Percentiles rank a stretch among this genome's conserved stretches.
Conservation (phyloP, 2,797 vertebrate genomes). For the Poecile montanus region DNA sequence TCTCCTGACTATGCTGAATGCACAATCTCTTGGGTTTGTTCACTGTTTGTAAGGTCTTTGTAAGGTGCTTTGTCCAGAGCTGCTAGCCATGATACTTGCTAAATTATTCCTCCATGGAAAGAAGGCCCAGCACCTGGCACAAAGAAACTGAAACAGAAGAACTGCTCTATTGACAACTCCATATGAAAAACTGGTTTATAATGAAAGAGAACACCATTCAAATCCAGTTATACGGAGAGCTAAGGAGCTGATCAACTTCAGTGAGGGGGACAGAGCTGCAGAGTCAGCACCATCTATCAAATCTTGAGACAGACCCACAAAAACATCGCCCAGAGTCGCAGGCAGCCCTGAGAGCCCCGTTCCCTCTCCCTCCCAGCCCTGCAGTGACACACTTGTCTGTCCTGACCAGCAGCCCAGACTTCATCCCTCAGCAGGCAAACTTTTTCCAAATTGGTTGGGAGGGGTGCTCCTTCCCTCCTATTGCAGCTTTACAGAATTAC, state of each 20-base stretch:
- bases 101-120: not conserved
- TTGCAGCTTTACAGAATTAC: not conserved
- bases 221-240: not conserved
- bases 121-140: not conserved
- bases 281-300: not conserved
- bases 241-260: not conserved
- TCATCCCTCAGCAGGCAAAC: not conserved
- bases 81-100: not conserved
- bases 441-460: not conserved
- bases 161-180: not conserved
- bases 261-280: fast-evolving
- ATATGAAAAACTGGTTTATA: not conserved
- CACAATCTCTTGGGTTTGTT: not conserved
- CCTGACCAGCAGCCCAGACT: not conserved
- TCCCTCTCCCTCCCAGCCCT: not conserved
- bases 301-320: not conserved
- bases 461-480: not conserved
- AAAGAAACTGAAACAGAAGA: not conserved
- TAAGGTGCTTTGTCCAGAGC: not conserved
- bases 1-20: not conserved
- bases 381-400: not conserved
- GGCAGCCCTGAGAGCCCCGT: not conserved
- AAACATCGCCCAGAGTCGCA: fast-evolving
- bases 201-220: not conserved
- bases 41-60: not conserved